Percentiles rank a stretch among this genome's conserved stretches.
These are phyloP conservation scores for Blomia tropicalis DNA, from an alignment of 2,888 invertebrate species.

Conservation along the genomic window DNA sequence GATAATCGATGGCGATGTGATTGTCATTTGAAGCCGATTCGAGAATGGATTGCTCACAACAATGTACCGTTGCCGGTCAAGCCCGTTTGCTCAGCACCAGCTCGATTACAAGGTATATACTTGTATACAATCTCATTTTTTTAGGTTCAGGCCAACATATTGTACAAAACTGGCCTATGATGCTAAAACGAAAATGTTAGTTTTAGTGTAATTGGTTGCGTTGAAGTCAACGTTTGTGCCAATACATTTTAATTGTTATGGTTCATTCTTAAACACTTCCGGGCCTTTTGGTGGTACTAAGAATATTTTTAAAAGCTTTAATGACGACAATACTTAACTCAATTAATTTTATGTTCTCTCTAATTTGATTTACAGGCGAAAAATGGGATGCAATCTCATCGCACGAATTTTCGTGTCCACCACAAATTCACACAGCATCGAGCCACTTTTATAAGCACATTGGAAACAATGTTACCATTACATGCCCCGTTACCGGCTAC, in stretches of 20 bases:
- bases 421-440: constrained; percentile 24
- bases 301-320: not conserved
- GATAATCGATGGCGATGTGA: constrained; percentile 80
- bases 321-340: too few relatives aligned
- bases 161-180: not conserved
- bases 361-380: constrained; percentile 17
- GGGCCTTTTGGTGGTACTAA: not conserved
- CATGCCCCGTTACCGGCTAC: constrained; percentile 15
- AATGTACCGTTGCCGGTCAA: constrained; percentile 61
- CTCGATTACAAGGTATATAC: constrained; percentile 31
- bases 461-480: constrained; percentile 20
- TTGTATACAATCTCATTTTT: too few relatives aligned
- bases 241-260: not conserved
- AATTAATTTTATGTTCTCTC: not conserved
- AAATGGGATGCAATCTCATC: constrained; percentile 27
- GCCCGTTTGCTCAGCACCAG: constrained; percentile 54
- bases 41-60: constrained; percentile 59
- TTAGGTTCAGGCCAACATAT: too few relatives aligned
- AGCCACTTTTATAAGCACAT: constrained; percentile 7
- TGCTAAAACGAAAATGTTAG: too few relatives aligned
- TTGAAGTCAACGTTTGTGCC: not conserved
- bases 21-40: constrained; percentile 60
- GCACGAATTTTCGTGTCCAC: constrained; percentile 29
- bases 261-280: too few relatives aligned
- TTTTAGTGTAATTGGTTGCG: constrained; percentile 12